Percentiles rank a stretch among this genome's conserved stretches.
Evolutionary conservation across 2,113 vertebrate genomes (phyloP).

Genomic region (Prietella phreatophila): DNA sequence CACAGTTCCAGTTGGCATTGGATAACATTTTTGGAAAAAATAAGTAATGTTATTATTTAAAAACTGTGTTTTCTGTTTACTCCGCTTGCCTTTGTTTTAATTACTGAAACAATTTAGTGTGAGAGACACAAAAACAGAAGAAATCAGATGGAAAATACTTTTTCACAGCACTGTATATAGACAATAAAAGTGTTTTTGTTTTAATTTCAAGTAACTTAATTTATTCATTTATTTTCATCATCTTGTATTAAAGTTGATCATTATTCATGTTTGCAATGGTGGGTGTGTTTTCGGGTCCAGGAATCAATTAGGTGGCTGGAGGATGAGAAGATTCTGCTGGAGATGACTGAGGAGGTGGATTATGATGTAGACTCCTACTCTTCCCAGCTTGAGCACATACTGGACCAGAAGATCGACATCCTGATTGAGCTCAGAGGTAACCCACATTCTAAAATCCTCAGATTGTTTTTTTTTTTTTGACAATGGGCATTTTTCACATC

Average conservation of each 20-base stretch:
- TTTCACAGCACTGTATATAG: too few species aligned
- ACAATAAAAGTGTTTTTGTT: background rate
- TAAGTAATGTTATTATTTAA: too few species aligned
- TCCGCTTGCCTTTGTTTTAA: too few species aligned
- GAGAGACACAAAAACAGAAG: too few species aligned
- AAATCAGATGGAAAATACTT: too few species aligned
- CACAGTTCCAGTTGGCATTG: too few species aligned
- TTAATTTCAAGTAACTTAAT: background rate
- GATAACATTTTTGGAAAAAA: too few species aligned
- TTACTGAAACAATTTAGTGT: too few species aligned
- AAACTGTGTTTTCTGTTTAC: too few species aligned
- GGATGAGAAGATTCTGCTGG: conserved; percentile 91
- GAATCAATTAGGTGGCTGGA: conserved; percentile 96
- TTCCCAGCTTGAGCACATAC: too few species aligned
- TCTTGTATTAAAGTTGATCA: background rate
- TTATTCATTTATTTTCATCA: background rate
- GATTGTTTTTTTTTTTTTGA: background rate
- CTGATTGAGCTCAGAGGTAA: conserved; percentile 91
- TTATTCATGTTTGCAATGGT: background rate
- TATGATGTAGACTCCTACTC: conserved; percentile 96
- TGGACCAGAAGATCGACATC: conserved; percentile 78
- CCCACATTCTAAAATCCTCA: background rate
- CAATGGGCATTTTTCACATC: background rate
- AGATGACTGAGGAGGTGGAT: conserved; percentile 98
- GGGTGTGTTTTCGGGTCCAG: conserved; percentile 63